A percentile compares a stretch with the other conserved stretches of the same genome.
phyloP scores from a whole-genome alignment of 2,888 invertebrate species.

The Xylocampa areola region DNA sequence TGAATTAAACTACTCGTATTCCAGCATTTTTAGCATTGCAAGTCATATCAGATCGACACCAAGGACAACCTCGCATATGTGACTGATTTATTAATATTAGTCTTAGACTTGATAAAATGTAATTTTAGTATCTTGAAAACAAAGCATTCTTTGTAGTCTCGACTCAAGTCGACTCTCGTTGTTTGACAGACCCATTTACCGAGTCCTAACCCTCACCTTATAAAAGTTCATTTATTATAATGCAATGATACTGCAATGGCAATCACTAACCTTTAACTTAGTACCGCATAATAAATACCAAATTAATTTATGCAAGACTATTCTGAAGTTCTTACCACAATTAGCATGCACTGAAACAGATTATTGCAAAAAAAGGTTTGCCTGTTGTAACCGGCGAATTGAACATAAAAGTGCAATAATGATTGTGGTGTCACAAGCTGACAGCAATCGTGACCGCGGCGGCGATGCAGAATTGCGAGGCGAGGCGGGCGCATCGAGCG shows the following conservation, averaged over 20 bases:
- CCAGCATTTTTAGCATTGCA: too few species aligned
- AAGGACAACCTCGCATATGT: too few species aligned
- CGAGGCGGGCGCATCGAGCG: conserved; percentile 51
- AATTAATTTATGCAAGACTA: conserved; percentile 35
- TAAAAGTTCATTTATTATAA: conserved; percentile 16
- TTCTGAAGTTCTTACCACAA: conserved; percentile 37
- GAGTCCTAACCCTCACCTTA: conserved; percentile 20
- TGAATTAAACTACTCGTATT: too few species aligned
- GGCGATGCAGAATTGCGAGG: conserved; percentile 47
- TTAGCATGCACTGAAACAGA: conserved; percentile 41
- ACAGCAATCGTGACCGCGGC: conserved; percentile 68
- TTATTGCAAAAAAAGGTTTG: conserved; percentile 48
- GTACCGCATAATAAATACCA: conserved; percentile 27
- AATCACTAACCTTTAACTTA: conserved; percentile 4
- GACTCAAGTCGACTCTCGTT: conserved; percentile 9
- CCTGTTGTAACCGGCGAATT: conserved; percentile 58
- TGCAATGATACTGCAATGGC: conserved; percentile 26
- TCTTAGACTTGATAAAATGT: conserved; percentile 4
- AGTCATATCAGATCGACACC: too few species aligned
- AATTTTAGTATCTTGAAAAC: conserved; percentile 19
- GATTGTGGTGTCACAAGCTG: conserved; percentile 71
- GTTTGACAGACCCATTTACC: conserved; percentile 34
- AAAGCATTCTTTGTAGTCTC: conserved; percentile 36
- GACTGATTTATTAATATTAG: not conserved
- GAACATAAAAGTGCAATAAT: conserved; percentile 65